phyloP scores from a whole-genome alignment of 2,888 invertebrate species.

The Agelastica alni region DNA sequence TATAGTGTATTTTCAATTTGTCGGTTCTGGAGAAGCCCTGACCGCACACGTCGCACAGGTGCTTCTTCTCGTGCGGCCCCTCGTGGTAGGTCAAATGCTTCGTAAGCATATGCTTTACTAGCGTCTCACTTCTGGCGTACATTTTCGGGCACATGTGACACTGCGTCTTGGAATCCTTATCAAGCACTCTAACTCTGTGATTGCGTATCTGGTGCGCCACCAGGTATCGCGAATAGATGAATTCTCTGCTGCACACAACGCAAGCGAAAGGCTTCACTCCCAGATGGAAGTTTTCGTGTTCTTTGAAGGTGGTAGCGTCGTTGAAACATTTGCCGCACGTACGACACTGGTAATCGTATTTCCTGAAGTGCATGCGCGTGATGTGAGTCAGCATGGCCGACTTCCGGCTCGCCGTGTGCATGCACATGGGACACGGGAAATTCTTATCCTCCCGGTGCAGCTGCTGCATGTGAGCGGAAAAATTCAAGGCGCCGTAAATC shows the following conservation, averaged over 20 bases:
- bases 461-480: slow-evolving; percentile 45
- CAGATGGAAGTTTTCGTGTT: slow-evolving; percentile 56
- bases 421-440: slow-evolving; percentile 45
- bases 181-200: slow-evolving; percentile 50
- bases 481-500: slow-evolving; percentile 46
- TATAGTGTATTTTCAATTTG: slow-evolving; percentile 48
- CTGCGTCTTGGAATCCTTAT: slow-evolving; percentile 54
- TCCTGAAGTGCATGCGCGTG: slow-evolving; percentile 38
- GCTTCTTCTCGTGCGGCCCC: slow-evolving; percentile 42
- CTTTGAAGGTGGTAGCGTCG: slow-evolving; percentile 54
- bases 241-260: slow-evolving; percentile 55
- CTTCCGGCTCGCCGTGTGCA: slow-evolving; percentile 38
- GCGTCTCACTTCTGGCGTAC: slow-evolving; percentile 45
- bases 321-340: slow-evolving; percentile 59
- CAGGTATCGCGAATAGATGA: slow-evolving; percentile 49
- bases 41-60: slow-evolving; percentile 52
- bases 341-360: slow-evolving; percentile 56
- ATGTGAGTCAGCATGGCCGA: slow-evolving; percentile 43
- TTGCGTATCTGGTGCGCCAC: slow-evolving; percentile 45
- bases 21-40: slow-evolving; percentile 49
- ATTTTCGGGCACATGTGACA: slow-evolving; percentile 47
- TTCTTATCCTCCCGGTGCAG: slow-evolving; percentile 44
- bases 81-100: slow-evolving; percentile 47
- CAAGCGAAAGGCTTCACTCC: slow-evolving; percentile 54
- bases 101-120: slow-evolving; percentile 56